Evolutionary conservation across 1,140 invertebrate species (phyloP), one percentile per base, ranked within the genome.

Genomic region (Sycophaga agraensis): DNA sequence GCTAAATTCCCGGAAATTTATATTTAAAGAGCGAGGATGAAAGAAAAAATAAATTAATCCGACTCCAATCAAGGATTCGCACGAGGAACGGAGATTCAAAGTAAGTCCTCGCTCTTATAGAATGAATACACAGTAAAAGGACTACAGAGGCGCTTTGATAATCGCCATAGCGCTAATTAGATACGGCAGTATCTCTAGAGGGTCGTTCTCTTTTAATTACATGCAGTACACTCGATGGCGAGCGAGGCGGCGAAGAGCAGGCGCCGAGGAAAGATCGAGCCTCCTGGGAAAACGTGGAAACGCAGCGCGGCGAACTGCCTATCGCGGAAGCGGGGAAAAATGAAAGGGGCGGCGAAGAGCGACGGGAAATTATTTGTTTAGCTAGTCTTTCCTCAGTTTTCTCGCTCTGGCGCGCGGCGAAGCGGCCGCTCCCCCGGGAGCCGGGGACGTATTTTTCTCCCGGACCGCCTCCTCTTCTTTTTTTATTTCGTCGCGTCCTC

Each of bases 151-250:
- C 35, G 39, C 5, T 14, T 50, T 59, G 50, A 59, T 59, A 45
- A 48, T 50, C 34, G 39, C 48, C 48, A 21, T 49, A 37, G 48
- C 42, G 42, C 58, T 60, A 60, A 60, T 54, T 62, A 60, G 35
- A 55, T 28, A 43, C 60, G 62, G 56, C 58, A 55, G 34, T 51
- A 53, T 60, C 58, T 64, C 59, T 37, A 39, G 60, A 62, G n/a
- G 48, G 51, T 61, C 70, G 66, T 74, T 70, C 59, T n/a, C 67
- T 71, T 72, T 73, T 79, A 79, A 79, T 78, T 78, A 74, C 50
- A 22, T 17, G 39, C 14, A 34, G 21, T 9, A 45, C 35, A n/a
- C 16, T 16, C 1, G 34, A 7, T 34, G n/a, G 34, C 14, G 50
- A 40, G 16, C 22, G 26, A 55, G n/a, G n/a, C n/a, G n/a, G n/a